These are phyloP conservation scores for Ennomos quercinarius DNA, from an alignment of 2,888 invertebrate species.

Conservation along the genomic window DNA sequence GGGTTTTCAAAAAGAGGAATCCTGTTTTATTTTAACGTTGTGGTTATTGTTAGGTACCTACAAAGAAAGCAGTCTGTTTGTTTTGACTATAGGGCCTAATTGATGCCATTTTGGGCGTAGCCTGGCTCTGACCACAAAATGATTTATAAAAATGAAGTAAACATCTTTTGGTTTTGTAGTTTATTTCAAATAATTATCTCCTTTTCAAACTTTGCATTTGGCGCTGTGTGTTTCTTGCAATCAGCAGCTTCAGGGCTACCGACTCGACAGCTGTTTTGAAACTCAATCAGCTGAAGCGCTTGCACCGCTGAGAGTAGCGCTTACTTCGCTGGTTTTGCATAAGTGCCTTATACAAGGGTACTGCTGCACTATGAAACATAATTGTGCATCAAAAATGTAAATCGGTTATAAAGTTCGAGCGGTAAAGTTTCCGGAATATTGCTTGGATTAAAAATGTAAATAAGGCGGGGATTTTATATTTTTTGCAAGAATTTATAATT, in stretches of 20 bases:
- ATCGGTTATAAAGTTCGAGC: constrained; percentile 35
- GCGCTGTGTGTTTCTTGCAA: constrained; percentile 16
- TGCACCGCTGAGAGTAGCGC: constrained; percentile 39
- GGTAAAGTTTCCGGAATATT: constrained; percentile 21
- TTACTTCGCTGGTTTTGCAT: constrained; percentile 39
- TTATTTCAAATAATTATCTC: background rate
- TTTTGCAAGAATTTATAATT: background rate
- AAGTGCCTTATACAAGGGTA: constrained; percentile 8
- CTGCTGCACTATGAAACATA: constrained; percentile 24
- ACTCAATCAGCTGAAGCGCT: constrained; percentile 43
- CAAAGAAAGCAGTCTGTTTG: no score
- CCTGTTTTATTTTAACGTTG: no score
- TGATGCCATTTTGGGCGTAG: no score
- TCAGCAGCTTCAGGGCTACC: constrained; percentile 36
- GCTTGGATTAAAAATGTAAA: constrained; percentile 18
- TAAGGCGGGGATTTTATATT: constrained; percentile 15
- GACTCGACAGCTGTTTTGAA: constrained; percentile 36
- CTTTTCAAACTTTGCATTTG: background rate
- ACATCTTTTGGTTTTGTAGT: background rate
- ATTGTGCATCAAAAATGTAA: constrained; percentile 40
- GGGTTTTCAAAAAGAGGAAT: no score
- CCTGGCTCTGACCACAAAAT: no score
- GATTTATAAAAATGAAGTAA: no score
- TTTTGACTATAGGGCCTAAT: no score
- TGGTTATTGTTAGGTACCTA: no score